These are phyloP conservation scores for Oceanites oceanicus DNA, from an alignment of 2,113 vertebrate genomes.

Conservation along the genomic window DNA sequence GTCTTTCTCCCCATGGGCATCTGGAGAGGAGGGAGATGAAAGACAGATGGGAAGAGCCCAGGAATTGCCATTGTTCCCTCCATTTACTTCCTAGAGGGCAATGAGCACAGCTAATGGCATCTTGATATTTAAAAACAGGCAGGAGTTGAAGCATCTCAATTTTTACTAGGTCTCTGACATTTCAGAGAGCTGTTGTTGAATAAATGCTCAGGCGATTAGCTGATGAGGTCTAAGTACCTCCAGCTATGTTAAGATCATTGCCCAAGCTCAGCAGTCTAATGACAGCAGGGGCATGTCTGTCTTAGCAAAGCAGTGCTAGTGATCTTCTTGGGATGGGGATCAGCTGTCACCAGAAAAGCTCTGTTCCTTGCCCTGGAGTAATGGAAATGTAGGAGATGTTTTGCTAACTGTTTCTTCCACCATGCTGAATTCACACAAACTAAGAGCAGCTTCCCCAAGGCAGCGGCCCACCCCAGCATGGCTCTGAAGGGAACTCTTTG, in stretches of 20 bases:
- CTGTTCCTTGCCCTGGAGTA: background rate
- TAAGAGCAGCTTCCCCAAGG: background rate
- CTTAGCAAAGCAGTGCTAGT: background rate
- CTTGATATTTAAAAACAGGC: slow-evolving; percentile 45
- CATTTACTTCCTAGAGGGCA: background rate
- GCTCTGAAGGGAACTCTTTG: background rate
- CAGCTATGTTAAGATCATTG: background rate
- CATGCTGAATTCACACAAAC: too few relatives aligned
- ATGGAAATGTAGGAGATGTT: background rate
- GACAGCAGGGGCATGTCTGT: background rate
- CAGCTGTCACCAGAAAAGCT: background rate
- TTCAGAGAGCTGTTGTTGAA: slow-evolving; percentile 4
- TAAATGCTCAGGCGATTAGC: background rate
- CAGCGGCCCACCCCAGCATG: rapidly evolving
- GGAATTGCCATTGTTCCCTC: background rate
- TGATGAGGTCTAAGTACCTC: background rate
- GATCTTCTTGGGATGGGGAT: background rate
- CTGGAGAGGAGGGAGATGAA: background rate
- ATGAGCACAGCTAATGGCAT: slow-evolving; percentile 5
- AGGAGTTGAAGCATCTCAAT: background rate
- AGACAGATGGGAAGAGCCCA: background rate
- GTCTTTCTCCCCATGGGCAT: background rate
- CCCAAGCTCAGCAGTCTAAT: background rate
- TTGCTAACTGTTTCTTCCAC: background rate
- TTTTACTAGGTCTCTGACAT: slow-evolving; percentile 17